Conservation (phyloP, 2,113 vertebrate genomes). For the Cottus gobio region DNA sequence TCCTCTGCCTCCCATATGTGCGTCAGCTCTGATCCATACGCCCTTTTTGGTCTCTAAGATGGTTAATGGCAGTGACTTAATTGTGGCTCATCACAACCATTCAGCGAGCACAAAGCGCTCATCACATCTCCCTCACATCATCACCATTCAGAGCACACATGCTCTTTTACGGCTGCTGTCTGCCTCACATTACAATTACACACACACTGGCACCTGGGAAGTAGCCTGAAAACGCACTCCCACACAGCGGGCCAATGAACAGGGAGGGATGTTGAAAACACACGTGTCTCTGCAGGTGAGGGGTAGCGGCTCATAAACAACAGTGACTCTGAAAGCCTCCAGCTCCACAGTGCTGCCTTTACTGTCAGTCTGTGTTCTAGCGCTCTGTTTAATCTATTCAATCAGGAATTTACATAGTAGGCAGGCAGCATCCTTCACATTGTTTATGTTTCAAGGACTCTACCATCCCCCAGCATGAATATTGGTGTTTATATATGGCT, state of each 20-base stretch:
- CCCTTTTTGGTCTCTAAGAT: slow-evolving; percentile 17
- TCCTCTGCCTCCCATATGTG: slow-evolving; percentile 20
- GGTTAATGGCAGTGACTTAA: slow-evolving; percentile 47
- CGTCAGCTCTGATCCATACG: slow-evolving; percentile 39
- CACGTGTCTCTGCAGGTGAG: neutral
- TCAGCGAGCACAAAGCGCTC: slow-evolving; percentile 45
- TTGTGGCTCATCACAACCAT: slow-evolving; percentile 58
- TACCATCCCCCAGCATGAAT: neutral
- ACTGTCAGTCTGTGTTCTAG: neutral
- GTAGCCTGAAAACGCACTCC: neutral
- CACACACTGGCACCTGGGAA: neutral
- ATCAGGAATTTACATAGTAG: neutral
- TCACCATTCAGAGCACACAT: slow-evolving; percentile 56
- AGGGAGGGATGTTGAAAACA: slow-evolving; percentile 1
- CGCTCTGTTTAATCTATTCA: neutral
- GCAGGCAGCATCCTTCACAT: neutral
- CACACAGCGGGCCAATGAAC: neutral
- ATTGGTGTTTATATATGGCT: neutral
- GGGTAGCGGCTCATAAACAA: slow-evolving; percentile 2
- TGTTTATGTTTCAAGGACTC: slow-evolving; percentile 28
- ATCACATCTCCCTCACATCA: slow-evolving; percentile 37
- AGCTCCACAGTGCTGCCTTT: neutral
- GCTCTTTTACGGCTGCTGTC: slow-evolving; percentile 26
- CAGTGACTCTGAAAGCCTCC: neutral
- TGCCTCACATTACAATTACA: slow-evolving; percentile 26